Base-by-base conservation (phyloP, 2,888 invertebrate species). In the Ischnus inquisitorius region DNA sequence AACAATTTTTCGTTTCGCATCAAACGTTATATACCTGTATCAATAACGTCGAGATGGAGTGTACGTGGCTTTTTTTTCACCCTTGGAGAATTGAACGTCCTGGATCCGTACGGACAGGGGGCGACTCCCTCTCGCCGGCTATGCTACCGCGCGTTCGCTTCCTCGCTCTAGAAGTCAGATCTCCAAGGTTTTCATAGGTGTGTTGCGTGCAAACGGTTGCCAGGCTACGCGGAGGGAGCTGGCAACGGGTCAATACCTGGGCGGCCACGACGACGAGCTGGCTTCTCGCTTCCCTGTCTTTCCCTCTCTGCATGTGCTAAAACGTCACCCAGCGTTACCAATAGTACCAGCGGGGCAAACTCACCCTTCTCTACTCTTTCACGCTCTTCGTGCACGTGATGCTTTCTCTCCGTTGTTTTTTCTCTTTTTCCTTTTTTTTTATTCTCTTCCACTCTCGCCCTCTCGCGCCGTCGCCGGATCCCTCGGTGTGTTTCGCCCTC, bases 101-200 rank as follows among this genome's bases (percentile, higher is more conserved):
- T 67, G 68, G 74, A 80, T 80, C 62, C 68, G 68, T 22, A 16
- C 60, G 74, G 67, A 46, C 72, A 60, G 62, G 72, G 46, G 60
- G 39, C 54, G 76, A 69, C 62, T 75, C 72, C 68, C 74, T 41
- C 74, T 75, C 54, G 16, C 14, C 62, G 51, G 22, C 48, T 67
- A 25, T 46, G 39, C 84, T 82, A 86, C 85, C 25, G 60, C 82
- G 86, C 74, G 90, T 88, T 89, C 71, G 22, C 78, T 69, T 57
- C 78, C 84, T 72, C 75, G 75, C 71, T 75, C 79, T 84, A 65
- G 89, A 92, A 93, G 92, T 92, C 92, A 93, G 91, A 93, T 93
- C 93, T 93, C 92, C 93, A 93, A 93, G 93, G 93, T 93, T 93
- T 81, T 91, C 90, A 89, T 91, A 92, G 92, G 92, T 93, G 92